phyloP scores from a whole-genome alignment of 92 coral and sea anemone species.

The Scolanthus callimorphus region DNA sequence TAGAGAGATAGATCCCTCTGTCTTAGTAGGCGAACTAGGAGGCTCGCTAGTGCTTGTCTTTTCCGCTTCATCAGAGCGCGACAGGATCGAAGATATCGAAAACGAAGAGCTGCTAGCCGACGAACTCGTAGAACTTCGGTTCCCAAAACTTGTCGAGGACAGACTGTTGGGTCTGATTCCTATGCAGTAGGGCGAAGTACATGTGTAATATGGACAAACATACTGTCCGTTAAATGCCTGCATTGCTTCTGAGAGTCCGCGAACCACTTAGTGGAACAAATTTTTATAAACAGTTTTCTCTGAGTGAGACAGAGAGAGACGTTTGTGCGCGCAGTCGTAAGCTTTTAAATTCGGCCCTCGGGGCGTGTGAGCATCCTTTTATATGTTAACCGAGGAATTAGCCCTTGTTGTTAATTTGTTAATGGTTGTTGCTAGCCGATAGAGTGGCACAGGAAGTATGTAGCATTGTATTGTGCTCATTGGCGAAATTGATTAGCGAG shows the following conservation, averaged over 20 bases:
- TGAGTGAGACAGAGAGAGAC: too few species aligned
- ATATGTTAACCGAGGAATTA: slow-evolving; percentile 59
- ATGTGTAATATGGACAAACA: slow-evolving; percentile 56
- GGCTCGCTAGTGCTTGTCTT: not conserved
- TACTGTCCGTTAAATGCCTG: slow-evolving; percentile 61
- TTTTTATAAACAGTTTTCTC: too few species aligned
- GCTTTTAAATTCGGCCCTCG: slow-evolving; percentile 7
- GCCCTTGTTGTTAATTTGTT: slow-evolving; percentile 64
- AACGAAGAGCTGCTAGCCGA: slow-evolving; percentile 51
- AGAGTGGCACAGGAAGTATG: slow-evolving; percentile 68
- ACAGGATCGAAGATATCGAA: slow-evolving; percentile 76
- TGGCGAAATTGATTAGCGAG: slow-evolving; percentile 83
- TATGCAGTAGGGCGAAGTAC: slow-evolving; percentile 65
- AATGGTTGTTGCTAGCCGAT: slow-evolving; percentile 91
- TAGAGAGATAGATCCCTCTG: slow-evolving; percentile 23
- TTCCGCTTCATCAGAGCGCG: slow-evolving; percentile 61
- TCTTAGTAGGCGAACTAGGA: slow-evolving; percentile 13
- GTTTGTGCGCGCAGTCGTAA: not conserved
- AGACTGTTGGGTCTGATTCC: slow-evolving; percentile 38
- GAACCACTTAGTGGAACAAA: too few species aligned
- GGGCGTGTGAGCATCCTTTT: slow-evolving; percentile 44
- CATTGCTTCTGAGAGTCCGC: slow-evolving; percentile 38
- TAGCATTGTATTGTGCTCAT: slow-evolving; percentile 65
- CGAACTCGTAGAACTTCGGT: slow-evolving; percentile 35
- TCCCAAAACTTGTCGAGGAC: slow-evolving; percentile 18